These are phyloP conservation scores for Cryptocephalus moraei DNA, from an alignment of 2,888 invertebrate genomes.

Conservation along the genomic window DNA sequence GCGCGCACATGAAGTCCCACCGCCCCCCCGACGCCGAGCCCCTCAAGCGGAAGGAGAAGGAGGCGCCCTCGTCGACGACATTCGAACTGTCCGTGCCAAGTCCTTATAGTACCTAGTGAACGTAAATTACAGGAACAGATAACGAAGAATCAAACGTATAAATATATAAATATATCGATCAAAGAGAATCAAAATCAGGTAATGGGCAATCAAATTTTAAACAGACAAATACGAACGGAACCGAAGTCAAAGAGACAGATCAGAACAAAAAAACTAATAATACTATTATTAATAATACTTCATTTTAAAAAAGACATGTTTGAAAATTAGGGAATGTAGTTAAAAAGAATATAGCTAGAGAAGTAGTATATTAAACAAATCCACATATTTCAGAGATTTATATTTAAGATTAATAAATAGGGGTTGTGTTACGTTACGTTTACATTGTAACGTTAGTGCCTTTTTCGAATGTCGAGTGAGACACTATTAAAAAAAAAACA, in stretches of 20 bases:
- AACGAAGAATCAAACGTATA: conserved; percentile 8
- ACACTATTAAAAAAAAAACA: conserved; percentile 26
- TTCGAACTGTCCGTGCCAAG: conserved; percentile 35
- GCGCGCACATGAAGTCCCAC: conserved; percentile 99
- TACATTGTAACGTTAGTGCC: conserved; percentile 38
- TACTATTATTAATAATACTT: conserved; percentile 4
- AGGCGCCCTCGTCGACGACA: conserved; percentile 15
- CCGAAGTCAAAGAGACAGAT: conserved; percentile 23
- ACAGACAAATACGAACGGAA: conserved; percentile 1
- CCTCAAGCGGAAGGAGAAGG: conserved; percentile 19
- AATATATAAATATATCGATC: conserved; percentile 3
- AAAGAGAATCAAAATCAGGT: conserved; percentile 24
- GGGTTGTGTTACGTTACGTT: conserved; percentile 37
- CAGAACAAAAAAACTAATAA: conserved; percentile 19
- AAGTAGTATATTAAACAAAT: conserved; percentile 32
- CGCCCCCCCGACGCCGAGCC: conserved; percentile 79
- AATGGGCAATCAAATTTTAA: conserved; percentile 33
- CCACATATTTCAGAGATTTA: conserved; percentile 37
- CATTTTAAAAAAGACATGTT: conserved; percentile 11
- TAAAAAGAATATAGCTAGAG: conserved; percentile 21
- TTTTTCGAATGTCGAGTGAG: conserved; percentile 40
- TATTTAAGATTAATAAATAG: conserved; percentile 36
- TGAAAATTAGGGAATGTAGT: conserved; percentile 14
- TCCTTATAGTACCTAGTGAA: conserved; percentile 34
- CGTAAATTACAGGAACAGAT: conserved; percentile 11